phyloP scores from a whole-genome alignment of 2,113 vertebrate species.

The Macroglossus sobrinus region DNA sequence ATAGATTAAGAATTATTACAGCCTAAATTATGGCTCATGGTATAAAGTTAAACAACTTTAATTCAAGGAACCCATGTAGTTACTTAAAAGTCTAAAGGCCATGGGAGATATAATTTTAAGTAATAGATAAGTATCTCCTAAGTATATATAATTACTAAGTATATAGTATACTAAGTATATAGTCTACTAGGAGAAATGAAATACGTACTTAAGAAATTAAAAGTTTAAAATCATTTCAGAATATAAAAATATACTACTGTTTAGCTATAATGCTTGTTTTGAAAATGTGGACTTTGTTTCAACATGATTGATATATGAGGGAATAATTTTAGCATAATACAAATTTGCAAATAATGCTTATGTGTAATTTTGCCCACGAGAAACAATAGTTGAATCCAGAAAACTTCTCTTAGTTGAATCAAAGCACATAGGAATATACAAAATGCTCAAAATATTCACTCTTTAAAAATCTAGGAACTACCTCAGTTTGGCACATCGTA shows the following conservation, averaged over 20 bases:
- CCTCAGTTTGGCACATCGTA: not conserved
- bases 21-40: not conserved
- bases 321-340: not conserved
- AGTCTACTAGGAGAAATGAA: not conserved
- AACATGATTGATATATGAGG: not conserved
- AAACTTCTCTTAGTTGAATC: not conserved
- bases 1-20: not conserved
- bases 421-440: not conserved
- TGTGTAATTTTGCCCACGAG: not conserved
- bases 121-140: not conserved
- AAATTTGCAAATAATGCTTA: not conserved
- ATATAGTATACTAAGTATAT: not conserved
- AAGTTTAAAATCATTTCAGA: not conserved
- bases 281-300: not conserved
- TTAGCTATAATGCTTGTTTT: not conserved
- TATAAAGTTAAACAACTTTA: not conserved
- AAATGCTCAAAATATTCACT: not conserved
- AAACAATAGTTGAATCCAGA: not conserved
- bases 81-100: not conserved
- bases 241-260: not conserved
- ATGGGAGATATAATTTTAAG: not conserved
- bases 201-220: not conserved
- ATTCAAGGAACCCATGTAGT: not conserved
- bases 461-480: not conserved
- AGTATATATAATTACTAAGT: not conserved